These are phyloP conservation scores for Eulimnadia texana DNA, from an alignment of 1,140 invertebrate genomes.

Conservation along the genomic window DNA sequence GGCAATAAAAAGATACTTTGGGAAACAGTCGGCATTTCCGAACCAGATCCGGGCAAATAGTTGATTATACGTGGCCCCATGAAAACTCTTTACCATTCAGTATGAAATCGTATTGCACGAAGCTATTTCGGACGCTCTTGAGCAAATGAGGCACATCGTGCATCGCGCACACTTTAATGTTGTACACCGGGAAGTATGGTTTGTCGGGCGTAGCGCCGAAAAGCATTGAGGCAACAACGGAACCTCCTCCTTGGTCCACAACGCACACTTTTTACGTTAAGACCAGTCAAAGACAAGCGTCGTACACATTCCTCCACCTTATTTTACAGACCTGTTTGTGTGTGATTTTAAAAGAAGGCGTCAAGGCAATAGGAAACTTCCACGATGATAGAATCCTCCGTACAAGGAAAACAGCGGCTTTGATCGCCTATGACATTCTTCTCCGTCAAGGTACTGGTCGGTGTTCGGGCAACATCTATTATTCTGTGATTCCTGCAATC, in stretches of 20 bases:
- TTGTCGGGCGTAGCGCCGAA: neutral
- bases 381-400: neutral
- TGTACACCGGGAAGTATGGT: neutral
- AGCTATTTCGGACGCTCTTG: neutral
- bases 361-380: neutral
- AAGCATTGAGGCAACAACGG: neutral
- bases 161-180: neutral
- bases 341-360: neutral
- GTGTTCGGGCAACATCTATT: neutral
- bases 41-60: neutral
- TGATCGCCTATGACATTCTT: neutral
- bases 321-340: neutral
- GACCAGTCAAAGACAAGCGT: neutral
- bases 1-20: neutral
- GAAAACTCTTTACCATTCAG: neutral
- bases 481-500: neutral
- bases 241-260: neutral
- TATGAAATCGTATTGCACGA: neutral
- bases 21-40: neutral
- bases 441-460: neutral
- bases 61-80: neutral
- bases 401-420: neutral
- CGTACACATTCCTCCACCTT: neutral
- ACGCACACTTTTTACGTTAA: neutral
- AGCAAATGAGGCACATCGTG: neutral